Evolutionary conservation across 2,797 vertebrate genomes (phyloP).

Genomic region (Characodon lateralis): DNA sequence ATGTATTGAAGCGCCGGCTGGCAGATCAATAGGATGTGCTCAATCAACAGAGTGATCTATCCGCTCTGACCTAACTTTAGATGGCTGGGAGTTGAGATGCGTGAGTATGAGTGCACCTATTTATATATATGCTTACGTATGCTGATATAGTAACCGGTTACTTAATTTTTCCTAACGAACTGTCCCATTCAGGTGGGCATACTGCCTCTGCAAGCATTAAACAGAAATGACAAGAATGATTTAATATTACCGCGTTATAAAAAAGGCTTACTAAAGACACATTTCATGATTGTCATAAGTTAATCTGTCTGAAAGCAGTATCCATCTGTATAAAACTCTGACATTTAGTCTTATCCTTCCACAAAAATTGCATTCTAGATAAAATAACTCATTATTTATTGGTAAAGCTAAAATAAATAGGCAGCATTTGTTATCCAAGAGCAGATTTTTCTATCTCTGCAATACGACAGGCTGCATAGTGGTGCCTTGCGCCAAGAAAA

Average conservation of each 20-base stretch:
- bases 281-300: slow-evolving; percentile 45
- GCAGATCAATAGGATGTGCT: slow-evolving; percentile 66
- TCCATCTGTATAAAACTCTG: slow-evolving; percentile 29
- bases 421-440: neutral
- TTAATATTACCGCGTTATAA: neutral
- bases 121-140: slow-evolving; percentile 35
- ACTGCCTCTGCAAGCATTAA: slow-evolving; percentile 6
- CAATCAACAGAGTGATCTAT: slow-evolving; percentile 75
- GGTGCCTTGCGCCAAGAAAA: neutral
- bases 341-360: slow-evolving; percentile 5
- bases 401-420: neutral
- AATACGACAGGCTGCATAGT: neutral
- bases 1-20: slow-evolving; percentile 58
- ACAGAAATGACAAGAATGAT: neutral
- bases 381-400: neutral
- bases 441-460: neutral
- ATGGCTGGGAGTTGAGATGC: slow-evolving; percentile 32
- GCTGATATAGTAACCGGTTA: slow-evolving; percentile 41
- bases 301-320: slow-evolving; percentile 45
- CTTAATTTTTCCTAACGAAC: slow-evolving; percentile 21
- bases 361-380: slow-evolving; percentile 15
- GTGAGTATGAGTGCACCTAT: slow-evolving; percentile 15
- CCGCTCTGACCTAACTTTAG: slow-evolving; percentile 71
- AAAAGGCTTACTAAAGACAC: slow-evolving; percentile 12
- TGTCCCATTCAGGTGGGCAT: neutral